Percentiles rank a stretch among this genome's conserved stretches.
Evolutionary conservation across 2,797 vertebrate species (phyloP).

Genomic region (Anabas testudineus): DNA sequence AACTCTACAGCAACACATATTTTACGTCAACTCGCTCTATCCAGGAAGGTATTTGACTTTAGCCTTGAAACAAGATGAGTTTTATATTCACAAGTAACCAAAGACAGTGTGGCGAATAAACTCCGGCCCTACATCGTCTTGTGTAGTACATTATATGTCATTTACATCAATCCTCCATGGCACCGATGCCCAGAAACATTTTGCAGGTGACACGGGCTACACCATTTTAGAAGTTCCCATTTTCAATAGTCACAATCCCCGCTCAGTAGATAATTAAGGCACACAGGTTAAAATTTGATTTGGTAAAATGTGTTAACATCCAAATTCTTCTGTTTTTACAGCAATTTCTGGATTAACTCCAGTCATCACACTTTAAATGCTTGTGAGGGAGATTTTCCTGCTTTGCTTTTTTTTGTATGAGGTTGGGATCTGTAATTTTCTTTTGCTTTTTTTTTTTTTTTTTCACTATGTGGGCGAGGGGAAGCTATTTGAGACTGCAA

Average conservation of each 20-base stretch:
- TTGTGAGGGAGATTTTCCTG: conserved; percentile 10
- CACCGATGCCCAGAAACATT: conserved; percentile 35
- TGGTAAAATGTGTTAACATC: neutral
- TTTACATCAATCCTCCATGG: conserved; percentile 50
- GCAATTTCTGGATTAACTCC: conserved; percentile 7
- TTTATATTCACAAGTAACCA: conserved; percentile 3
- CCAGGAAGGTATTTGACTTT: neutral
- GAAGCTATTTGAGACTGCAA: conserved; percentile 22
- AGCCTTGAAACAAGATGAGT: neutral
- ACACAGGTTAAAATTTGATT: neutral
- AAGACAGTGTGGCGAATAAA: conserved; percentile 16
- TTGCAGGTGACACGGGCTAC: neutral
- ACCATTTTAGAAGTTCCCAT: conserved; percentile 1
- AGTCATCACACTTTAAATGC: conserved; percentile 16
- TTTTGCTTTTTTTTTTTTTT: conserved; percentile 21
- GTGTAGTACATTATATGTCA: conserved; percentile 61
- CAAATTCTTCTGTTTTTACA: conserved; percentile 1
- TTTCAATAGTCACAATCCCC: conserved; percentile 3
- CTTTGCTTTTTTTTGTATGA: neutral
- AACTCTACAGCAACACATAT: conserved; percentile 26
- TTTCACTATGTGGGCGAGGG: conserved; percentile 9
- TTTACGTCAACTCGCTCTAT: conserved; percentile 7
- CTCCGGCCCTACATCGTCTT: conserved; percentile 30
- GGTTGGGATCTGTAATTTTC: conserved; percentile 18
- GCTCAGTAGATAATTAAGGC: conserved; percentile 15